Evolutionary conservation across 2,113 vertebrate genomes (phyloP).

Genomic region (Mormoops blainvillei): DNA sequence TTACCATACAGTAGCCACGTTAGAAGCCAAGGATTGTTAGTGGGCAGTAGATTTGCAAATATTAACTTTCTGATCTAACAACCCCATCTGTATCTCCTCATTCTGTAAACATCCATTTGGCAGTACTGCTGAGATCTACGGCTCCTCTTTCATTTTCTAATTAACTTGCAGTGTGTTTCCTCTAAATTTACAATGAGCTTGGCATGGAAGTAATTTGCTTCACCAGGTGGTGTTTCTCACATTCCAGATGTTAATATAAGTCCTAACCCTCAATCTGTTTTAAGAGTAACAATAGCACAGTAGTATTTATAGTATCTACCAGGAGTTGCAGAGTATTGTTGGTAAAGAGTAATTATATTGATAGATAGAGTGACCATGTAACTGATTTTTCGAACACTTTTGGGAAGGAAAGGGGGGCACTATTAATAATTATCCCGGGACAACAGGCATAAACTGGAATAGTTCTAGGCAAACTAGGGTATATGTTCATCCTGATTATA

Average conservation of each 20-base stretch:
- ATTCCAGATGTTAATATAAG: neutral
- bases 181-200: neutral
- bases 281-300: neutral
- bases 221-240: neutral
- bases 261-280: neutral
- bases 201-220: constrained; percentile 11
- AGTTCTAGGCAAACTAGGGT: neutral
- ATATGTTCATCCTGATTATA: neutral
- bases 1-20: neutral
- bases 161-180: neutral
- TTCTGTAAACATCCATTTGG: neutral
- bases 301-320: neutral
- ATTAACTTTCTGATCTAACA: neutral
- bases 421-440: neutral
- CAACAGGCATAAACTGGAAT: neutral
- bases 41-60: neutral
- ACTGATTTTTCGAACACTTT: neutral
- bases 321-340: neutral
- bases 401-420: neutral
- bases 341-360: neutral
- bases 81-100: neutral
- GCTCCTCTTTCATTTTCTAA: constrained; percentile 24
- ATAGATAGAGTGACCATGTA: neutral
- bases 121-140: neutral
- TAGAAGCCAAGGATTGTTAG: neutral